A percentile compares a stretch with the other conserved stretches of the same genome.
Conservation (phyloP, 2,113 vertebrate genomes). For the Hyaena hyaena region DNA sequence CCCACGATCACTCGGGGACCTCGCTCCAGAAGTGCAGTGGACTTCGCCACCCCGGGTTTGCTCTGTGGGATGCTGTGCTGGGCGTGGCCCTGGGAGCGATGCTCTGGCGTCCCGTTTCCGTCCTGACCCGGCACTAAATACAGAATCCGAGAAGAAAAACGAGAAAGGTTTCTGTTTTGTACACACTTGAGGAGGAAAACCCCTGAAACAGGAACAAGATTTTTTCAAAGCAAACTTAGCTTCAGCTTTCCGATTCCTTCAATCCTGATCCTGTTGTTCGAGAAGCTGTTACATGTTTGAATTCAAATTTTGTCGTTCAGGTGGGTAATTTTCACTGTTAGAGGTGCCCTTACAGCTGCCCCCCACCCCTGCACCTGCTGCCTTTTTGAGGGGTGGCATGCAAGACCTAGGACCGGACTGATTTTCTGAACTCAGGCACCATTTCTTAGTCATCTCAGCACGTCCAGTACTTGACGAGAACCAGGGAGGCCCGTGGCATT, state of each 20-base stretch:
- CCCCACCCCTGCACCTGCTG: neutral
- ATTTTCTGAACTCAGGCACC: neutral
- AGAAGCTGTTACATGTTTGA: neutral
- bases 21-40: neutral
- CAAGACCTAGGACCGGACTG: neutral
- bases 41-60: neutral
- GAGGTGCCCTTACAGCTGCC: neutral
- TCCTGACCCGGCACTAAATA: neutral
- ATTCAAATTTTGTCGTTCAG: neutral
- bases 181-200: neutral
- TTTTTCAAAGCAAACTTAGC: neutral
- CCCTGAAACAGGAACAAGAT: neutral
- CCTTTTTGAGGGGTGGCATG: neutral
- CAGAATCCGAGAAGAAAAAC: neutral
- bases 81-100: neutral
- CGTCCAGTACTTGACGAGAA: neutral
- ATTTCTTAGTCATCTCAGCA: no score
- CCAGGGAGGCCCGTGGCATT: neutral
- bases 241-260: neutral
- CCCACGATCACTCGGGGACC: neutral
- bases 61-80: neutral
- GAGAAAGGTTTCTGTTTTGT: neutral
- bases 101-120: neutral
- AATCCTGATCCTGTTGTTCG: neutral
- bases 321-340: neutral